phyloP scores from a whole-genome alignment of 2,797 vertebrate species.

The Rhinogobio ventralis region DNA sequence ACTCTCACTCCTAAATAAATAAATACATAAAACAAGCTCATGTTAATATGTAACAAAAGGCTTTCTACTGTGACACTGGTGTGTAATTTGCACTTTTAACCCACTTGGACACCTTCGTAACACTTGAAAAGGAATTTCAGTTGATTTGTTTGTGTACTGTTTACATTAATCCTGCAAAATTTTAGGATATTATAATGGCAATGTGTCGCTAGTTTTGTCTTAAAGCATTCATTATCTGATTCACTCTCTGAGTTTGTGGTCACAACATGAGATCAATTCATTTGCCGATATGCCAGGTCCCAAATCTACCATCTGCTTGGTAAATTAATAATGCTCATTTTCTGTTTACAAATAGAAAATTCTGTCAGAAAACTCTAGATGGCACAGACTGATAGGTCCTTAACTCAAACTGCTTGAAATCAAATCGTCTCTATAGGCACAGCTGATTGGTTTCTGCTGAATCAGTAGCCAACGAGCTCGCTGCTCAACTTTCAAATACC shows the following conservation, averaged over 20 bases:
- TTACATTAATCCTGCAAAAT: background rate
- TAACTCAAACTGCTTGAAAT: background rate
- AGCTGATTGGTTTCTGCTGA: background rate
- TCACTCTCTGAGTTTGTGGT: background rate
- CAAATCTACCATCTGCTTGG: background rate
- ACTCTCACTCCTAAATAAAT: background rate
- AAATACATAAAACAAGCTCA: slow-evolving; percentile 12
- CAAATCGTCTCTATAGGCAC: background rate
- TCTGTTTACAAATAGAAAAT: background rate
- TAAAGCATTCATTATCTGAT: background rate
- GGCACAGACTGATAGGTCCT: background rate
- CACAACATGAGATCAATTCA: background rate
- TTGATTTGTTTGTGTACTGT: background rate
- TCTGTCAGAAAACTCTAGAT: background rate
- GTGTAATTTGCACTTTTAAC: slow-evolving; percentile 15
- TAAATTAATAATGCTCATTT: background rate
- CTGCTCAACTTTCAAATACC: background rate
- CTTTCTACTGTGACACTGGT: background rate
- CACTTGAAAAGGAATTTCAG: background rate
- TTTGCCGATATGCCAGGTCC: background rate
- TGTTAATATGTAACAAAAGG: slow-evolving; percentile 31
- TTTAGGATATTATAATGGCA: background rate
- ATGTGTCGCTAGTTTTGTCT: background rate
- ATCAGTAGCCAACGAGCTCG: background rate
- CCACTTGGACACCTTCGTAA: slow-evolving; percentile 2